These are phyloP conservation scores for Hipposideros armiger DNA, from an alignment of 2,113 vertebrate genomes.

Conservation along the genomic window DNA sequence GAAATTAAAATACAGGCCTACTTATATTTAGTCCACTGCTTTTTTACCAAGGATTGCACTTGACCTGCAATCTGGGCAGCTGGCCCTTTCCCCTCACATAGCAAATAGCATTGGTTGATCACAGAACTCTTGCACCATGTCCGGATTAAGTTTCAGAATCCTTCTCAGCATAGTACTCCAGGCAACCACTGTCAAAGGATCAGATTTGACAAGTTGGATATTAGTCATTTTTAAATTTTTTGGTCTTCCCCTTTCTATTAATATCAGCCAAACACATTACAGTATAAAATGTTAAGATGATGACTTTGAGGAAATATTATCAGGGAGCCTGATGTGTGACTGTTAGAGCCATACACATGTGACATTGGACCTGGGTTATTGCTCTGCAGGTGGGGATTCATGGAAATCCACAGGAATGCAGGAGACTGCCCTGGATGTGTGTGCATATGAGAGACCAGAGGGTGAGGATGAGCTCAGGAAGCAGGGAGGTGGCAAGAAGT, in stretches of 20 bases:
- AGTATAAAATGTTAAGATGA: neutral
- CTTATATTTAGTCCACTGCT: neutral
- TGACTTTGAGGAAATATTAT: neutral
- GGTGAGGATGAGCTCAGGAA: neutral
- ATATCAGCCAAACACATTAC: neutral
- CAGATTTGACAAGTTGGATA: neutral
- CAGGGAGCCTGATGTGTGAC: neutral
- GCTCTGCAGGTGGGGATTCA: neutral
- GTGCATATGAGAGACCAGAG: neutral
- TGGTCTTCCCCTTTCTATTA: constrained; percentile 39
- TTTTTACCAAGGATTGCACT: neutral
- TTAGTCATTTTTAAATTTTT: neutral
- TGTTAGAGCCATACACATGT: accelerated
- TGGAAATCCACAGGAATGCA: neutral
- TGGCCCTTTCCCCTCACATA: neutral
- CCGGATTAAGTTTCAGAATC: neutral
- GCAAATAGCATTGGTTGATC: neutral
- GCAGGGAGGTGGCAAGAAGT: neutral
- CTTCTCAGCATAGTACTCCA: accelerated
- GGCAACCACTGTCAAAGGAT: neutral
- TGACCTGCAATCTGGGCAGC: neutral
- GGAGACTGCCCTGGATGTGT: too few species aligned
- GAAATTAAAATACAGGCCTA: neutral
- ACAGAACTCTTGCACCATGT: neutral
- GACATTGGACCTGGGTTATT: neutral